A percentile compares a stretch with the other conserved stretches of the same genome.
Evolutionary conservation across 2,113 vertebrate species (phyloP).

Genomic region (Danio rerio): GRCz12tu NC_133189.1:27691501-27692000

Average conservation of each 20-base stretch:
- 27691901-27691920: background rate
- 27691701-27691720: background rate
- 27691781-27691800: background rate
- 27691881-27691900: background rate
- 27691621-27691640: background rate
- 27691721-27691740: background rate
- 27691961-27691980: slow-evolving; percentile 23
- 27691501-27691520: too few species aligned
- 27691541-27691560: too few species aligned
- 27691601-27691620: background rate
- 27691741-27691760: background rate
- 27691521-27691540: too few species aligned
- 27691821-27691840: background rate
- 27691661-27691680: background rate
- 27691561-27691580: too few species aligned
- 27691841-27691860: background rate
- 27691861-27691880: background rate
- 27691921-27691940: background rate
- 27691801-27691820: background rate
- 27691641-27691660: background rate
- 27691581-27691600: too few species aligned
- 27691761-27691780: background rate
- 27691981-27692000: background rate
- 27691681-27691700: background rate
- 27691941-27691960: background rate